These are phyloP conservation scores for Pachyuromys duprasi DNA, from an alignment of 2,797 vertebrate genomes.

Conservation along the genomic window DNA sequence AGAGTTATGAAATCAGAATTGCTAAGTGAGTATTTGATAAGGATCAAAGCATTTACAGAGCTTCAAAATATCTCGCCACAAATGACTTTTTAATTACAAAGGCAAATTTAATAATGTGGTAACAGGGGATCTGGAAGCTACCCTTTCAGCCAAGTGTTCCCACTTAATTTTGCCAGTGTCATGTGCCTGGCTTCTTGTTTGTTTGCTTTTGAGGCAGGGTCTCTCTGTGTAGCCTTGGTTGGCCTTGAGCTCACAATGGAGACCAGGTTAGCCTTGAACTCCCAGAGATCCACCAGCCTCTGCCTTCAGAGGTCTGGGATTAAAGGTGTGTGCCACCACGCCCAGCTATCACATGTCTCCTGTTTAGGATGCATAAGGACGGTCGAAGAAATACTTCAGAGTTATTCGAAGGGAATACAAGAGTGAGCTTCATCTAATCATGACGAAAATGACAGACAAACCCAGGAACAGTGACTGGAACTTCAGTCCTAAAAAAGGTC, in stretches of 20 bases:
- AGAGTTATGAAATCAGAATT: background rate
- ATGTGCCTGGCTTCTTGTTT: background rate
- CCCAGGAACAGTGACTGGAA: background rate
- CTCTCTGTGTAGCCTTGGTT: background rate
- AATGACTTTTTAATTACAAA: constrained; percentile 30
- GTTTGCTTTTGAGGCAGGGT: background rate
- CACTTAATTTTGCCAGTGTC: background rate
- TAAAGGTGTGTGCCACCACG: background rate
- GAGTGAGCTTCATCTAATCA: background rate
- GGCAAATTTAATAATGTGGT: constrained; percentile 9
- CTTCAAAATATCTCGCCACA: constrained; percentile 11
- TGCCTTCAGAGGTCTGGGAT: background rate
- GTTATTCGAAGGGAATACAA: background rate
- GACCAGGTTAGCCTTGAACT: background rate
- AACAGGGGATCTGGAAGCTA: background rate
- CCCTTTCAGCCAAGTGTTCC: background rate
- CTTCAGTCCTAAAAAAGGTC: background rate
- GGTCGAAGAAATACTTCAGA: background rate
- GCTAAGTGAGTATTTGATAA: constrained; percentile 20
- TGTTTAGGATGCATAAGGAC: background rate
- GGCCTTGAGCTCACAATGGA: background rate
- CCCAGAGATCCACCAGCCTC: background rate
- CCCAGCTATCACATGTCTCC: background rate
- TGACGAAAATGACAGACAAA: background rate
- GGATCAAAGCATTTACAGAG: constrained; percentile 20